Conservation (phyloP, 2,888 invertebrate species). For the Drosophila tanythrix region DNA sequence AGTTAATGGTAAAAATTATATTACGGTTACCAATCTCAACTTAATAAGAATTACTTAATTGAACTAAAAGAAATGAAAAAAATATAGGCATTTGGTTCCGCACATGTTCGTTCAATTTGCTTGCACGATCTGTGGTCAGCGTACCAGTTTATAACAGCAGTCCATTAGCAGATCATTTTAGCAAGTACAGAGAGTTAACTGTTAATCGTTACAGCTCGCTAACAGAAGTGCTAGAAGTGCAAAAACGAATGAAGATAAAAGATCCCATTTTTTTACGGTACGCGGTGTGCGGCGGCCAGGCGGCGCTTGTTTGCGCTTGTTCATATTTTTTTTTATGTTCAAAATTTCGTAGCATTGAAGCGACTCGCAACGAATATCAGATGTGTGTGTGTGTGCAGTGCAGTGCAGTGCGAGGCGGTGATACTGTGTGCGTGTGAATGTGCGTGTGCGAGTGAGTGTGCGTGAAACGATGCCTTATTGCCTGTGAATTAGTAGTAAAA, state of each 20-base stretch:
- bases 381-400: conserved; percentile 7
- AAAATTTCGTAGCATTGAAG: conserved; percentile 35
- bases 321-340: conserved; percentile 38
- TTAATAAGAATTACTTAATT: not conserved
- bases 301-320: conserved; percentile 58
- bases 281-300: conserved; percentile 59
- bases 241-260: conserved; percentile 41
- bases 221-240: conserved; percentile 39
- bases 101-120: not conserved
- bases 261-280: conserved; percentile 54
- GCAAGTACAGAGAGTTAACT: conserved; percentile 32
- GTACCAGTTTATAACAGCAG: conserved; percentile 17
- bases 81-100: not conserved
- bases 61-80: not conserved
- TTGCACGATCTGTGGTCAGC: conserved; percentile 19
- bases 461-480: conserved; percentile 15
- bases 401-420: conserved; percentile 17
- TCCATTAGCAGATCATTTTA: conserved; percentile 12
- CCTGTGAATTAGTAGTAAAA: conserved; percentile 49
- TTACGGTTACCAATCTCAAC: not conserved
- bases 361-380: conserved; percentile 28
- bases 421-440: conserved; percentile 5
- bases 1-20: not conserved
- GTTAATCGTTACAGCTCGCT: conserved; percentile 22
- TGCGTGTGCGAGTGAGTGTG: not conserved